Evolutionary conservation across 2,888 invertebrate genomes (phyloP).

Genomic region (Selenia dentaria): DNA sequence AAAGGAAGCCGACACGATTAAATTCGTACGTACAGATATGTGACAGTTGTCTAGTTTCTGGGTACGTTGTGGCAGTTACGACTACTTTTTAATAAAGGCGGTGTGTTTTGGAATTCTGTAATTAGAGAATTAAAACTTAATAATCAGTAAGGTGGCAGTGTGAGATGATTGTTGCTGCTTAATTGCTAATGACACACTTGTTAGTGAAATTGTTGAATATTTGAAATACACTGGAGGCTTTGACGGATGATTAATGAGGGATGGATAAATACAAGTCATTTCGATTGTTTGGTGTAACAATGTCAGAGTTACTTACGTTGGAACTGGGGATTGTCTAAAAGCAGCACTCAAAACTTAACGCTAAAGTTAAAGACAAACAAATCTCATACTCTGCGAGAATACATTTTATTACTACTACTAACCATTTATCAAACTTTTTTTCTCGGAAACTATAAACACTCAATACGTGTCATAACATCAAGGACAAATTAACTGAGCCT

Average conservation of each 20-base stretch:
- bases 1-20: conserved; percentile 76
- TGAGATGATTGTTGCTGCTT: conserved; percentile 10
- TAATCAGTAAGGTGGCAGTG: conserved; percentile 22
- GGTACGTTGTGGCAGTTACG: conserved; percentile 51
- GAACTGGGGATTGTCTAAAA: too few species aligned
- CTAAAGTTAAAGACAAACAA: too few species aligned
- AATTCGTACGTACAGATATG: conserved; percentile 79
- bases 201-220: conserved; percentile 15
- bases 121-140: conserved; percentile 35
- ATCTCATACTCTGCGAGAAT: too few species aligned
- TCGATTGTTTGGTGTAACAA: neutral
- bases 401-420: too few species aligned
- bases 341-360: too few species aligned
- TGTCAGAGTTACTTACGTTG: neutral
- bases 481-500: neutral
- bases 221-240: conserved; percentile 12
- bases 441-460: too few species aligned
- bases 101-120: conserved; percentile 47
- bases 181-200: conserved; percentile 20
- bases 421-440: too few species aligned
- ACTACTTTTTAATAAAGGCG: conserved; percentile 49
- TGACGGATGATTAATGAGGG: neutral
- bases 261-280: neutral
- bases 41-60: conserved; percentile 74
- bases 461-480: neutral